These are phyloP conservation scores for Leucopsar rothschildi DNA, from an alignment of 2,113 vertebrate species.

Conservation along the genomic window DNA sequence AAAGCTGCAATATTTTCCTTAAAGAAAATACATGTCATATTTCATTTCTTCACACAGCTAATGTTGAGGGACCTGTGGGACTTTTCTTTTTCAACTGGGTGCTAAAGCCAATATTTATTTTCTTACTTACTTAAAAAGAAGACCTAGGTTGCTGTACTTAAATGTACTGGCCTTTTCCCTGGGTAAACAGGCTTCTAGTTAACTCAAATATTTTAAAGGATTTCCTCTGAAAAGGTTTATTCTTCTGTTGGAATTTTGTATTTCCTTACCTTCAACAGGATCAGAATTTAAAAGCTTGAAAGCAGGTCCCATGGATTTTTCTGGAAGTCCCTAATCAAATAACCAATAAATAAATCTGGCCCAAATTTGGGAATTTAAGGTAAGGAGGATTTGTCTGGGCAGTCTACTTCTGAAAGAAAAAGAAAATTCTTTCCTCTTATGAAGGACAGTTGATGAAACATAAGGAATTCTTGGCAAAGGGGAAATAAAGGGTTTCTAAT, in stretches of 20 bases:
- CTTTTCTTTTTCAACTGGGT: not conserved
- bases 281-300: not conserved
- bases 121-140: not conserved
- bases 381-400: not conserved
- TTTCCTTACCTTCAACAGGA: not conserved
- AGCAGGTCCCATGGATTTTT: slow-evolving; percentile 2
- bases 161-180: not conserved
- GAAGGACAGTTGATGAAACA: not conserved
- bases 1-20: not conserved
- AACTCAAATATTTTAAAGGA: not conserved
- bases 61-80: not conserved
- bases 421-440: not conserved
- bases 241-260: not conserved
- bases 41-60: not conserved
- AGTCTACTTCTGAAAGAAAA: not conserved
- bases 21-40: not conserved
- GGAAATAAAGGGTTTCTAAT: not conserved
- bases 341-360: slow-evolving; percentile 1
- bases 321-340: not conserved
- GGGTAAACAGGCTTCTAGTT: not conserved
- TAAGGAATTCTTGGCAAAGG: not conserved
- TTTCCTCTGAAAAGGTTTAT: not conserved
- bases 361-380: not conserved
- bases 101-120: not conserved
- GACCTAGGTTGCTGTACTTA: not conserved